Base-by-base conservation (phyloP, 2,113 vertebrate genomes). In the Camelus dromedarius region DNA sequence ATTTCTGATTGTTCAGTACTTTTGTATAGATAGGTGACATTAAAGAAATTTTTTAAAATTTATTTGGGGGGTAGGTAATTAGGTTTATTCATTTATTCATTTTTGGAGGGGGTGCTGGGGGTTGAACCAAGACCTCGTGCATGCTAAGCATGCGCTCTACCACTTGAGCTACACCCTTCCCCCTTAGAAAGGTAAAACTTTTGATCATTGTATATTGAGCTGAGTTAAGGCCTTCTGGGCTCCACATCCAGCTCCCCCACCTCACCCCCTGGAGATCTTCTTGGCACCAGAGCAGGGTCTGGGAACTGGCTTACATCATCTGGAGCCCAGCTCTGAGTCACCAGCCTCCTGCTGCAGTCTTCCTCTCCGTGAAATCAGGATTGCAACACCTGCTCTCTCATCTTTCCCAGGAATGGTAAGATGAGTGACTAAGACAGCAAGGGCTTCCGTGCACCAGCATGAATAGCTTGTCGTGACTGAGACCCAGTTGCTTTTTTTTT, bases 311-410 rank as follows among this genome's bases (percentile, higher is more conserved):
- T 93, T 32, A 94, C 81, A 73, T 35, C 3, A 16, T 75, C 75
- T n/a, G 70, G 5, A 7, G 18, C 52, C 48, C 42, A 30, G 58
- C 35, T 84, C 92, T 30, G 72, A 85, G 93, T 95, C 86, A 30
- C 86, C 76, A 64, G 32, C 30, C 73, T 75, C 38, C 76, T 62
- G 42, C 70, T 46, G 72, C 70, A 46, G n/a, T 66, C 95, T 96
- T 95, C 91, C 80, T 96, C 75, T 94, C 67, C 69, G 42, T 42
- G 54, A 67, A 52, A n/a, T 11, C 13, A 67, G 58, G 79, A 70
- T 8, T 7, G 22, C 69, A 26, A 50, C 50, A 32, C 20, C 24
- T 72, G 75, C 42, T 88, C 38, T 15, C 38, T 8, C 35, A 0
- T 42, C 4, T 2, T 30, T 66, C 84, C 76, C n/a, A 14, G 88